These are phyloP conservation scores for Torymus auratus DNA, from an alignment of 2,888 invertebrate species.

Conservation along the genomic window DNA sequence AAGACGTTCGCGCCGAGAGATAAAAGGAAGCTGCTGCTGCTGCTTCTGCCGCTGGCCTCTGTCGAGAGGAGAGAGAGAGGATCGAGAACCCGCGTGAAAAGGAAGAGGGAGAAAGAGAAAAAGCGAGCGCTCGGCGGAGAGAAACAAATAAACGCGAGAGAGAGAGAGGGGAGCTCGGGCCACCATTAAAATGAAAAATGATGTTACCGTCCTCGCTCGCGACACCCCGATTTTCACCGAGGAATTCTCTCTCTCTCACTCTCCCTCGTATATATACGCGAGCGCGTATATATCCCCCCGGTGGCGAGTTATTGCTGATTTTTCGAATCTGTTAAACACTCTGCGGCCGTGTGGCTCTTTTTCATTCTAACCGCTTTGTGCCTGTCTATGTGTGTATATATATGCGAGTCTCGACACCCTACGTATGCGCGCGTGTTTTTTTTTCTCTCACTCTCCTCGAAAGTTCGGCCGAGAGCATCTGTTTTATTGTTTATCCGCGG, in stretches of 20 bases:
- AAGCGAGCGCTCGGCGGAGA: conserved; percentile 55
- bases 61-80: conserved; percentile 53
- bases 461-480: conserved; percentile 43
- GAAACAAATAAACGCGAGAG: conserved; percentile 67
- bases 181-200: conserved; percentile 77
- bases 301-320: conserved; percentile 72
- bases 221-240: too few species aligned
- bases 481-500: conserved; percentile 50
- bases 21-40: conserved; percentile 63
- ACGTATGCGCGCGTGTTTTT: conserved; percentile 39
- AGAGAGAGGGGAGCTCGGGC: conserved; percentile 63
- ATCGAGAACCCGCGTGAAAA: conserved; percentile 35
- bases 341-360: conserved; percentile 59
- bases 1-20: conserved; percentile 68
- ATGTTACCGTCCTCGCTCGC: conserved; percentile 63
- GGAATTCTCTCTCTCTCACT: conserved; percentile 18
- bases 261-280: neutral
- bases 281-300: neutral
- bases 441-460: conserved; percentile 1
- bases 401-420: conserved; percentile 5
- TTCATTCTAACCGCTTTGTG: conserved; percentile 16
- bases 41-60: neutral
- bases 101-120: conserved; percentile 61
- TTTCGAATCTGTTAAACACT: conserved; percentile 74
- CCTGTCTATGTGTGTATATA: conserved; percentile 17